These are phyloP conservation scores for Catharus ustulatus DNA, from an alignment of 2,797 vertebrate species.

Conservation along the genomic window DNA sequence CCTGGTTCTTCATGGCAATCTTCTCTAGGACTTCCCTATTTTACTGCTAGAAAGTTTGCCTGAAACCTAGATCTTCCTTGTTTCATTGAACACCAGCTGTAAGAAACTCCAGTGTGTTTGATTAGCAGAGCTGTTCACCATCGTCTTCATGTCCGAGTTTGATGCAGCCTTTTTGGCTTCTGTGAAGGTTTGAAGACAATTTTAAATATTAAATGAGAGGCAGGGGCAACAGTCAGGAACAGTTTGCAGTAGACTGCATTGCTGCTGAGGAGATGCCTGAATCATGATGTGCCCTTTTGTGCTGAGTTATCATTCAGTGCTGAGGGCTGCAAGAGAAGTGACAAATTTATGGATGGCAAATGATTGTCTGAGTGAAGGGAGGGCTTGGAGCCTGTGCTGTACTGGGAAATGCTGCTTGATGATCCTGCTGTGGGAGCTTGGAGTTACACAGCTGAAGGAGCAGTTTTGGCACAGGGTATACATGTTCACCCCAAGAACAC, in stretches of 20 bases:
- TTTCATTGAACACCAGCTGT: background rate
- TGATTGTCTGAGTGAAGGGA: background rate
- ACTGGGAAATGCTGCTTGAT: background rate
- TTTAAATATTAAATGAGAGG: background rate
- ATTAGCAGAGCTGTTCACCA: background rate
- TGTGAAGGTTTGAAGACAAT: background rate
- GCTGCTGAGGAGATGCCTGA: background rate
- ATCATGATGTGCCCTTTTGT: background rate
- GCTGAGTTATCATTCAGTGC: background rate
- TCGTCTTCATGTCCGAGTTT: background rate
- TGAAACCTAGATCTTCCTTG: background rate
- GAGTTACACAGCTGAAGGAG: background rate
- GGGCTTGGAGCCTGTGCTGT: background rate
- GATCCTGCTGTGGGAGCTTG: background rate
- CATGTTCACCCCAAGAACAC: rapidly evolving
- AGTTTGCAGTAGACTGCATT: background rate
- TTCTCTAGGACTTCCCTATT: background rate
- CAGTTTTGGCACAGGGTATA: background rate
- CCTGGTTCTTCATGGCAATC: background rate
- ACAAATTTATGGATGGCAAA: background rate
- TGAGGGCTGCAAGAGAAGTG: background rate
- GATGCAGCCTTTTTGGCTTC: background rate
- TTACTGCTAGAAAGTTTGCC: background rate
- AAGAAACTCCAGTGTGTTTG: background rate
- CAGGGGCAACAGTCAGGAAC: background rate